phyloP scores from a whole-genome alignment of 2,113 vertebrate species.

The Rhea americana region DNA sequence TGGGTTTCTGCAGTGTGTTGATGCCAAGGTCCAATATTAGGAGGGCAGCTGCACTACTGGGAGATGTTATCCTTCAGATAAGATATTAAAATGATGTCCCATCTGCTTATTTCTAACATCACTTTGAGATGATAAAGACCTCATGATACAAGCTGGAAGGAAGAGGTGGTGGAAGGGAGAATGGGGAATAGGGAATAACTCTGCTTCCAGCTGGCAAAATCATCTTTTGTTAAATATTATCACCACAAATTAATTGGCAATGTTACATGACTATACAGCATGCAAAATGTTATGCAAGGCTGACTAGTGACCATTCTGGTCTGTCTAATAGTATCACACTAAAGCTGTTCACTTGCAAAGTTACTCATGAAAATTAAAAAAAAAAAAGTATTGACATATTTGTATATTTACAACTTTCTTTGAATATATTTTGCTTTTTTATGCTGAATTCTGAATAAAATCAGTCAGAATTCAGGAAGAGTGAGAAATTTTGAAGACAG shows the following conservation, averaged over 20 bases:
- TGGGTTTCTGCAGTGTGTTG: not conserved
- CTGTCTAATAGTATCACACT: not conserved
- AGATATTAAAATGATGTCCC: not conserved
- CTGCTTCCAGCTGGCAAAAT: conserved; percentile 39
- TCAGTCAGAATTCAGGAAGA: not conserved
- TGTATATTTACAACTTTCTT: not conserved
- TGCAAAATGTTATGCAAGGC: not conserved
- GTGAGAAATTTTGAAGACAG: not conserved
- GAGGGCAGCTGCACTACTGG: not conserved
- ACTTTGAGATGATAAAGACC: conserved; percentile 34
- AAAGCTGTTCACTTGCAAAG: not conserved
- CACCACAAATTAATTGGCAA: conserved; percentile 26
- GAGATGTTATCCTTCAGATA: not conserved
- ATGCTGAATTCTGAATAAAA: not conserved
- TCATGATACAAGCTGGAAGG: not conserved
- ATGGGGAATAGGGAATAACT: conserved; percentile 8
- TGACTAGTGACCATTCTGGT: not conserved
- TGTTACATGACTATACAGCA: not conserved
- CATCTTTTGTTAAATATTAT: conserved; percentile 36
- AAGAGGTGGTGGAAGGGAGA: not conserved
- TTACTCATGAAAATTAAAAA: not conserved
- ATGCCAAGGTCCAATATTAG: not conserved
- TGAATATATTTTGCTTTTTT: not conserved
- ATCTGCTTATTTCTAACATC: conserved; percentile 26
- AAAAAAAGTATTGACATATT: not conserved